Evolutionary conservation across 2,888 invertebrate species (phyloP).

Genomic region (Eilema caniola): DNA sequence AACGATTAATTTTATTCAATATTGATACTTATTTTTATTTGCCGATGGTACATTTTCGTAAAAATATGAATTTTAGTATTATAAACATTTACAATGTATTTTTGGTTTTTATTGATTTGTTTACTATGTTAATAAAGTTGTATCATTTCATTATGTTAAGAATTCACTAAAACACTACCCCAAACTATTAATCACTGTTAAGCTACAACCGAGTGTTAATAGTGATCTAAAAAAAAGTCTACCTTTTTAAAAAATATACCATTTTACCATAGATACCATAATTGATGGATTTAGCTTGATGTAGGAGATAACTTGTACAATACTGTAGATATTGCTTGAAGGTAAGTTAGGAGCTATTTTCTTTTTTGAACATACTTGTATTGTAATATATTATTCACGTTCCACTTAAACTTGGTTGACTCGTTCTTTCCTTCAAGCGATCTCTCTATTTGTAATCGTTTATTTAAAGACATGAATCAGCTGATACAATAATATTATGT

Average conservation of each 20-base stretch:
- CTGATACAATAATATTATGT: slow-evolving; percentile 59
- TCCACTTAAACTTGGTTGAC: neutral
- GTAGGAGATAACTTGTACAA: slow-evolving; percentile 12
- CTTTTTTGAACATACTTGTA: neutral
- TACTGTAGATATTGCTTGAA: slow-evolving; percentile 17
- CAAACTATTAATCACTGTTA: neutral
- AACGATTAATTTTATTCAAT: slow-evolving; percentile 31
- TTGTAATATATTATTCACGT: neutral
- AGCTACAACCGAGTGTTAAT: slow-evolving; percentile 24
- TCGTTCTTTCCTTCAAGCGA: slow-evolving; percentile 6
- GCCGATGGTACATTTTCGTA: slow-evolving; percentile 34
- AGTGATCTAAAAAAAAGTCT: slow-evolving; percentile 23
- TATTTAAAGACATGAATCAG: slow-evolving; percentile 51
- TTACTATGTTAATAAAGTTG: slow-evolving; percentile 34
- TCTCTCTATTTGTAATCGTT: slow-evolving; percentile 16
- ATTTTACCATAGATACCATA: neutral
- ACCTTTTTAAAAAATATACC: slow-evolving; percentile 8
- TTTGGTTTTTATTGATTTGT: slow-evolving; percentile 36
- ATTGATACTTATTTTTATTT: slow-evolving; percentile 23
- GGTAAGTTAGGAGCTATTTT: neutral
- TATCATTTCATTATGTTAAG: slow-evolving; percentile 23
- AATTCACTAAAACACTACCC: neutral
- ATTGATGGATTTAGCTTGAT: slow-evolving; percentile 11
- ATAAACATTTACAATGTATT: slow-evolving; percentile 30
- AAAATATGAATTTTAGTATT: slow-evolving; percentile 34